Evolutionary conservation across 2,888 invertebrate species (phyloP).

Genomic region (Agrilus cyanescens): DNA sequence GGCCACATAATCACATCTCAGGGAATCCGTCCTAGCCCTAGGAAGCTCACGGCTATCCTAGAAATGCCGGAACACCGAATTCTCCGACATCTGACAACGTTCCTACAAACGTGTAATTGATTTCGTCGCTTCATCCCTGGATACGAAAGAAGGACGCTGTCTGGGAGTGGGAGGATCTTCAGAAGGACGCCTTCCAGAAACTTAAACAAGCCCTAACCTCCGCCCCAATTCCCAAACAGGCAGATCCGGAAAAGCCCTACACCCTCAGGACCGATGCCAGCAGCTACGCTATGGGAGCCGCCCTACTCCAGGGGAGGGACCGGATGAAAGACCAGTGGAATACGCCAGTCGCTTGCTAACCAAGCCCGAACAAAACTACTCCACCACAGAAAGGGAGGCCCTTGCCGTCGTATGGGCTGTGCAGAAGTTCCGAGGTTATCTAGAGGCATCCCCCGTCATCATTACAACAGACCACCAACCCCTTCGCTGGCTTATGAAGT

Average conservation of each 20-base stretch:
- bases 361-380: constrained; percentile 18
- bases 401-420: constrained; percentile 24
- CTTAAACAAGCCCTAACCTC: constrained; percentile 15
- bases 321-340: constrained; percentile 16
- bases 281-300: constrained; percentile 17
- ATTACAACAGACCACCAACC: too few relatives aligned
- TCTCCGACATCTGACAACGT: constrained; percentile 14
- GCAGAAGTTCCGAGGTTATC: constrained; percentile 29
- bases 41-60: constrained; percentile 14
- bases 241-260: constrained; percentile 14
- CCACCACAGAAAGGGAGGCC: constrained; percentile 18
- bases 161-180: constrained; percentile 7
- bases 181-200: constrained; percentile 13
- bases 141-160: constrained; percentile 11
- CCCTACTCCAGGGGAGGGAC: constrained; percentile 14
- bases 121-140: constrained; percentile 12
- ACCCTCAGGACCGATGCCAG: constrained; percentile 20
- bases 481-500: too few relatives aligned
- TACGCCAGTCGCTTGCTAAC: constrained; percentile 20
- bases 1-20: constrained; percentile 12
- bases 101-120: constrained; percentile 17
- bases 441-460: constrained; percentile 23
- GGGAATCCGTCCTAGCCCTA: constrained; percentile 15
- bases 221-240: constrained; percentile 17
- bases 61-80: constrained; percentile 9